Conservation (phyloP, 2,797 vertebrate species). For the Poeciliopsis gracilis region DNA sequence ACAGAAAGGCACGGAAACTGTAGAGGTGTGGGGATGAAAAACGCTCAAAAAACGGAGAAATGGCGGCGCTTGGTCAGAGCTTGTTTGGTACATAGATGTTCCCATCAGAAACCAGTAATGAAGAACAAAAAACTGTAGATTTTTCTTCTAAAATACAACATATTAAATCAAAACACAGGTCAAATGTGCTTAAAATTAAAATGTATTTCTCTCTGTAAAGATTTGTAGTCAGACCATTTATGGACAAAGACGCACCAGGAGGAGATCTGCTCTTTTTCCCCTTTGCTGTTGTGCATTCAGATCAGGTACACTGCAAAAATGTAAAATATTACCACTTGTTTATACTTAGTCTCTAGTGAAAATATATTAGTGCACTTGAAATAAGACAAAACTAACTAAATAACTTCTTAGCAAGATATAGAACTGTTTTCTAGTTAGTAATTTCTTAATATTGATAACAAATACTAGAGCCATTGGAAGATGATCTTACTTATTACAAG, state of each 20-base stretch:
- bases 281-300: neutral
- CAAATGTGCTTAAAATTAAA: neutral
- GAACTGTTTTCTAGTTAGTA: no score
- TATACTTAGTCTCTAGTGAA: no score
- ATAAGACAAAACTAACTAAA: no score
- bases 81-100: neutral
- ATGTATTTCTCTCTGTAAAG: neutral
- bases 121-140: neutral
- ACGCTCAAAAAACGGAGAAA: conserved; percentile 16
- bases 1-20: conserved; percentile 77
- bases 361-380: no score
- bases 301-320: neutral
- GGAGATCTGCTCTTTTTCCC: neutral
- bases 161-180: neutral
- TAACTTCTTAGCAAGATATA: no score
- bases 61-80: neutral
- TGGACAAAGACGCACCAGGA: neutral
- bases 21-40: conserved; percentile 21
- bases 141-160: neutral
- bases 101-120: neutral
- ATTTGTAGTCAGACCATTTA: neutral
- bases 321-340: no score
- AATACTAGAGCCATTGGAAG: no score
- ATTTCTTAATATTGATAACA: no score
- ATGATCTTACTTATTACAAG: no score